Evolutionary conservation across 1,140 invertebrate species (phyloP).

Genomic region (Pinna nobilis): DNA sequence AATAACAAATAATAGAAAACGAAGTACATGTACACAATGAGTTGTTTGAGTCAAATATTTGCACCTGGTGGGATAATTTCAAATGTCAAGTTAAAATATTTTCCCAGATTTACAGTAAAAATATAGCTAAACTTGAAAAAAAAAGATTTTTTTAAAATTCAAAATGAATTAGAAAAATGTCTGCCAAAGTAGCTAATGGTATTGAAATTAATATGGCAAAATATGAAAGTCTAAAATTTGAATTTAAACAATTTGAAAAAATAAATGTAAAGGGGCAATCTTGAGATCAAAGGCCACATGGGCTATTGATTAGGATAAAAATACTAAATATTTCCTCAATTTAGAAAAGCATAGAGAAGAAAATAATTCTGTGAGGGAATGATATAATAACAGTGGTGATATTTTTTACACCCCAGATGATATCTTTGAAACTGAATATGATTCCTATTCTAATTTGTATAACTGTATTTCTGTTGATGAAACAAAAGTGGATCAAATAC

Average conservation of each 20-base stretch:
- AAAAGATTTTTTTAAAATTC: no score
- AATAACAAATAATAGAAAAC: no score
- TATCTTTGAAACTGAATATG: conserved; percentile 19
- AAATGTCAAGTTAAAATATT: conserved; percentile 20
- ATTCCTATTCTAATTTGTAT: conserved; percentile 27
- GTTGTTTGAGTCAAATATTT: background rate
- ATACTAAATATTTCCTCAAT: no score
- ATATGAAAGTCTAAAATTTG: conserved; percentile 19
- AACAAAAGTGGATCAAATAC: conserved; percentile 5
- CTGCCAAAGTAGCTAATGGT: conserved; percentile 11
- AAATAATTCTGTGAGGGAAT: no score
- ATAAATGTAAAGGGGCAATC: conserved; percentile 10
- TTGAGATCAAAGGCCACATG: conserved; percentile 17
- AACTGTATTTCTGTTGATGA: conserved; percentile 14
- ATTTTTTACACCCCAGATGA: background rate
- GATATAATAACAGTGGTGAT: no score
- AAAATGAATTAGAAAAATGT: conserved; percentile 12
- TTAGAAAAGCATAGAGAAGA: no score
- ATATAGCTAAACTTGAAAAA: background rate
- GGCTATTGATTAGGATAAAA: conserved; percentile 19
- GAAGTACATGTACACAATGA: no score
- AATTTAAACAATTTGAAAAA: conserved; percentile 8
- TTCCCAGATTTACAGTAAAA: background rate
- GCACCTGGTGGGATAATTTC: conserved; percentile 21
- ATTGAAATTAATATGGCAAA: background rate